Conservation (phyloP, 2,113 vertebrate species). For the Zapus hudsonius region DNA sequence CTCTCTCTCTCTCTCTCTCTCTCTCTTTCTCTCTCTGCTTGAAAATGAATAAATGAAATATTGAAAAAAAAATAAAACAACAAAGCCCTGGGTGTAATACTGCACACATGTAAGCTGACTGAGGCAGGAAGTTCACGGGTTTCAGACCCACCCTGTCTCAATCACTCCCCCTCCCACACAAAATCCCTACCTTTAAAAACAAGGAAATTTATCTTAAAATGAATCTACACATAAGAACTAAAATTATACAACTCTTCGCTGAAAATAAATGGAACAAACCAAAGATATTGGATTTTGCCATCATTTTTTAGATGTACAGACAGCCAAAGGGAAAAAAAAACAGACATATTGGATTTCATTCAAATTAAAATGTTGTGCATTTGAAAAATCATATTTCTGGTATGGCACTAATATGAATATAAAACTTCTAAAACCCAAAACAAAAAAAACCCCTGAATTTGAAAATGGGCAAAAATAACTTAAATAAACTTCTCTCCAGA, state of each 20-base stretch:
- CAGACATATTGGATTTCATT: no score
- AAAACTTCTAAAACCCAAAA: background rate
- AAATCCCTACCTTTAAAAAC: no score
- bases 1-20: no score
- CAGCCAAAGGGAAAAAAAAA: background rate
- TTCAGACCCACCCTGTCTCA: no score
- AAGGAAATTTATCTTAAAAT: background rate
- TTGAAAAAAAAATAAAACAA: background rate
- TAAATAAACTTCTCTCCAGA: background rate
- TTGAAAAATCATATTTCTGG: background rate
- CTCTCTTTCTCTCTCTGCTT: no score
- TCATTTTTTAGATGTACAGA: background rate
- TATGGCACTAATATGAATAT: background rate
- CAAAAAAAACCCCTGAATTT: background rate
- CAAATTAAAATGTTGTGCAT: background rate
- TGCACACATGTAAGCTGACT: no score
- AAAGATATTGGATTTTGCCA: background rate
- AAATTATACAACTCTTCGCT: no score
- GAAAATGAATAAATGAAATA: no score
- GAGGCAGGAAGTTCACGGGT: no score
- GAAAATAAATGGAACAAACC: no score
- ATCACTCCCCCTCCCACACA: no score
- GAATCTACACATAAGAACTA: background rate
- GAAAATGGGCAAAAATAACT: background rate
- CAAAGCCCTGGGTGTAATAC: no score